A percentile compares a stretch with the other conserved stretches of the same genome.
These are phyloP conservation scores for Drosophila paulistorum DNA, from an alignment of 1,140 invertebrate species.

Conservation along the genomic window DNA sequence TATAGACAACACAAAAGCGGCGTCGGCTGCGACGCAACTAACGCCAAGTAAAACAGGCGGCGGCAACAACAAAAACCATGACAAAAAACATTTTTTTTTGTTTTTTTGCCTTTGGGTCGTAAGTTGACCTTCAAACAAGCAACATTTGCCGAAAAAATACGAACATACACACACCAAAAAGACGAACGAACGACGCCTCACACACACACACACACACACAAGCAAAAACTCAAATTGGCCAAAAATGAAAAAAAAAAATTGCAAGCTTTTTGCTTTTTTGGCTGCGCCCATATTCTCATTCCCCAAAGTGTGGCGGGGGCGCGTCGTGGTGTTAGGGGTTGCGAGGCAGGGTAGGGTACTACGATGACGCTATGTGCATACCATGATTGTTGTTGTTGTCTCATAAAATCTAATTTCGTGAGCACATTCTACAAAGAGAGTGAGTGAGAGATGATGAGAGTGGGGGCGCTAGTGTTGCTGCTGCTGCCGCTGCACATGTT, in stretches of 20 bases:
- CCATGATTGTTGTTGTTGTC: constrained; percentile 65
- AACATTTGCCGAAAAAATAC: constrained; percentile 76
- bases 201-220: constrained; percentile 19
- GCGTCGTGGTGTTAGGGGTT: background rate
- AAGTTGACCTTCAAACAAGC: constrained; percentile 82
- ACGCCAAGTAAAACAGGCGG: constrained; percentile 72
- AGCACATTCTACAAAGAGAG: constrained; percentile 72
- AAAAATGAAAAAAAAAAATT: constrained; percentile 58
- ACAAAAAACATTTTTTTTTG: constrained; percentile 38
- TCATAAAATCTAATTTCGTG: constrained; percentile 78
- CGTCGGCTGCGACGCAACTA: constrained; percentile 68
- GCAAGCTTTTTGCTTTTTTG: constrained; percentile 73
- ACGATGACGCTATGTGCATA: constrained; percentile 76
- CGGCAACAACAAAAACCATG: constrained; percentile 58
- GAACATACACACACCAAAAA: constrained; percentile 48
- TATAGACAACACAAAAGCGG: constrained; percentile 28
- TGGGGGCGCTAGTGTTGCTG: constrained; percentile 34
- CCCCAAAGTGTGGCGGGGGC: constrained; percentile 18
- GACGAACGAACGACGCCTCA: constrained; percentile 51
- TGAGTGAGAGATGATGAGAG: constrained; percentile 41
- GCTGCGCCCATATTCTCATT: constrained; percentile 77
- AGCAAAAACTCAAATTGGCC: constrained; percentile 66
- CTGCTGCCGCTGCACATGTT: constrained; percentile 24
- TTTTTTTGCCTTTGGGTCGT: constrained; percentile 81
- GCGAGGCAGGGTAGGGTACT: constrained; percentile 36